Percentiles rank a stretch among this genome's conserved stretches.
These are phyloP conservation scores for Portevinia maculata DNA, from an alignment of 2,888 invertebrate genomes.

Conservation along the genomic window DNA sequence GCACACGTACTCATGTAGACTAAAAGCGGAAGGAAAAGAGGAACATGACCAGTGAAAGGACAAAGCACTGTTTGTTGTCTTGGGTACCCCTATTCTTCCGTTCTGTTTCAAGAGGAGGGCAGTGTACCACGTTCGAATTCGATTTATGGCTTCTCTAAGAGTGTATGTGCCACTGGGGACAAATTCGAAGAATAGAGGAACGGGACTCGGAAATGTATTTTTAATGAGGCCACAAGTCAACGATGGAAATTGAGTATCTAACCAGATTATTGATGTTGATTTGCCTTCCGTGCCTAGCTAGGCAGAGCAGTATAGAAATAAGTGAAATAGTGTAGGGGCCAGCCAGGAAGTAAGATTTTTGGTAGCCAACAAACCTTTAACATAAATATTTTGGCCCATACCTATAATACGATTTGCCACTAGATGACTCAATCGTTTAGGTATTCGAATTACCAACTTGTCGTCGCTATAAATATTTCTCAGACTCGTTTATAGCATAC, in stretches of 20 bases:
- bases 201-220: conserved; percentile 52
- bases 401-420: too few relatives aligned
- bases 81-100: conserved; percentile 5
- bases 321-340: not conserved
- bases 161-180: conserved; percentile 34
- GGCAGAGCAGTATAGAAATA: not conserved
- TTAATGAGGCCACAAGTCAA: conserved; percentile 67
- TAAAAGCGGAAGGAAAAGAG: not conserved
- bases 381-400: too few relatives aligned
- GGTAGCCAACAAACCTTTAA: too few relatives aligned
- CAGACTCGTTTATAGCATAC: too few relatives aligned
- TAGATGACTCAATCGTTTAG: too few relatives aligned
- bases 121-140: conserved; percentile 53
- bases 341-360: too few relatives aligned
- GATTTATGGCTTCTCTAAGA: conserved; percentile 52
- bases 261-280: conserved; percentile 60
- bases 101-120: conserved; percentile 24
- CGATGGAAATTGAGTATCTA: conserved; percentile 59
- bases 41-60: conserved; percentile 23
- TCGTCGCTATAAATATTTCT: too few relatives aligned
- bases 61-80: conserved; percentile 36
- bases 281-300: conserved; percentile 8
- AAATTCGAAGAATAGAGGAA: conserved; percentile 34
- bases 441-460: too few relatives aligned
- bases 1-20: conserved; percentile 15